A percentile compares a stretch with the other conserved stretches of the same genome.
phyloP scores from a whole-genome alignment of 2,797 vertebrate species.

The Heterohyrax brucei region DNA sequence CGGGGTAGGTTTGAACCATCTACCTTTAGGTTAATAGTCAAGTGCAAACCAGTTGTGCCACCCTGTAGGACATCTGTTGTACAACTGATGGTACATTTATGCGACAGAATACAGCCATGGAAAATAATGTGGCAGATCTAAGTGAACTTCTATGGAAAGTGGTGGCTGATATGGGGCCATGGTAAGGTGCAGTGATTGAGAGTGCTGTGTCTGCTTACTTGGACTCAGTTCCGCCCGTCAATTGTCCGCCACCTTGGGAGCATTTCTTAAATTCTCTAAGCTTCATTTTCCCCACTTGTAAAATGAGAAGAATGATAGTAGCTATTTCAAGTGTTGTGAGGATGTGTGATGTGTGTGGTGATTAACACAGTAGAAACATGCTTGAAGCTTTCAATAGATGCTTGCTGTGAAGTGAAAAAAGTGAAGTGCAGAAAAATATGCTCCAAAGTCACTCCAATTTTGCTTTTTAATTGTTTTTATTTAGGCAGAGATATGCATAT shows the following conservation, averaged over 20 bases:
- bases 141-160: not conserved
- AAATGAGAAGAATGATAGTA: not conserved
- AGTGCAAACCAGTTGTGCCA: not conserved
- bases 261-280: not conserved
- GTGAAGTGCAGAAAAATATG: not conserved
- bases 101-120: not conserved
- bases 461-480: constrained; percentile 32
- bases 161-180: not conserved
- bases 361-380: not conserved
- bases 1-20: not conserved
- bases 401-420: not conserved
- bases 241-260: not conserved
- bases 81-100: not conserved
- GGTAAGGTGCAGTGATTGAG: not conserved
- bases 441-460: not conserved
- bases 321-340: not conserved
- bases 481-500: not conserved
- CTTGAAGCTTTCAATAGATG: not conserved
- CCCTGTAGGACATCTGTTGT: not conserved
- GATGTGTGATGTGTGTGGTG: not conserved
- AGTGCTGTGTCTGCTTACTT: not conserved
- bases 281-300: not conserved
- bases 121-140: not conserved
- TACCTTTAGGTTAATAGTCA: not conserved
- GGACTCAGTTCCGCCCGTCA: not conserved